Evolutionary conservation across 2,888 invertebrate species (phyloP), one percentile per base, ranked within the genome.

Genomic region (Choreutis nemorana): DNA sequence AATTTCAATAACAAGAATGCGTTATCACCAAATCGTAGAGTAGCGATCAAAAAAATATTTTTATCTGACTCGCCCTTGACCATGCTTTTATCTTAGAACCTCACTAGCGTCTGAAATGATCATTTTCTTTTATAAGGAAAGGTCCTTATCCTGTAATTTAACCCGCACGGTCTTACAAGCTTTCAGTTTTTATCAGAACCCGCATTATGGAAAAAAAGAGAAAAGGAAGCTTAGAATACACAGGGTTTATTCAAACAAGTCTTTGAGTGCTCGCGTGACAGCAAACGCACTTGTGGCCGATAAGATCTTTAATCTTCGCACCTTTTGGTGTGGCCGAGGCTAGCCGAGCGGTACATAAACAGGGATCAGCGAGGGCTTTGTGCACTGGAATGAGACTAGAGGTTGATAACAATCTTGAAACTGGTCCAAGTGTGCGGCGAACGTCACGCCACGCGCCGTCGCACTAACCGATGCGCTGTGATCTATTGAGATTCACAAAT

Each of bases 281-380:
- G 42, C 57, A 56, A 70, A 75, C 72, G 72, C 75, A 72, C 71
- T 64, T 47, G 49, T 47, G 40, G 35, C 56, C 49, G 77, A 77
- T 77, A 77, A 40, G 45, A 77, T 77, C 77, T 77, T 72, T 67
- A 77, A 77, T 77, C 72, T 68, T 77, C 72, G 70, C 77, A 77
- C 77, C 77, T 77, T 67, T 70, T 64, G 59, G 64, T 64, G 54
- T 55, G 61, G 62, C 53, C 56, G 42, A 42, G 48, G 32, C 45
- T 44, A 48, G 45, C 41, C 44, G 28, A 57, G 55, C 54, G 48
- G 50, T 64, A 66, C 67, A 68, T 70, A 73, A 72, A 75, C 68
- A 70, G 66, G 55, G 48, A 48, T 51, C 48, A 45, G 44, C 53
- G 55, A 45, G 45, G 56, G 61, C 71, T 75, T 75, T 75, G 72